Base-by-base conservation (phyloP, 2,113 vertebrate species). In the Zingel zingel region DNA sequence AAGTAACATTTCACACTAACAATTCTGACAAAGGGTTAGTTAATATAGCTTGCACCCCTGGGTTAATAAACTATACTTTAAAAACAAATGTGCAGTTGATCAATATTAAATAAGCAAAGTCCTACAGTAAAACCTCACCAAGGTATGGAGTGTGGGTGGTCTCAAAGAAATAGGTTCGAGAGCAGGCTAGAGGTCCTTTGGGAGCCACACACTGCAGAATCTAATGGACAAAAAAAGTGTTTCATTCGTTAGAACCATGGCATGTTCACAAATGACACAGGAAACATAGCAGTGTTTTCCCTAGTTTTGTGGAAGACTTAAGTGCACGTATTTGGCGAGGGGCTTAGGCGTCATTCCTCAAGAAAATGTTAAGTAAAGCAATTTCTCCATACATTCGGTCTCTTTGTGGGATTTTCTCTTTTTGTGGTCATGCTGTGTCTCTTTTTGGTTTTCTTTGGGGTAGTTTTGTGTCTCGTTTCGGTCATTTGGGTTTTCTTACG, bases 151-250 rank as follows among this genome's bases (percentile, higher is more conserved):
- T 7, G 82, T 99, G 96, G 82, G 97, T 97, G 43, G 95, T 95
- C 87, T 97, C 98, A 89, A 99, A 98, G 91, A 99, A 98, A 91
- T 97, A 99, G 8, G 98, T 99, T 82, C 98, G 96, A 57, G 97
- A 96, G 90, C 98, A 99, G 82, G 97, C 94, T 59, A 99, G 91
- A 54, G 98, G 97, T 81, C 97, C 97, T 92, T 97, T 98, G 14
- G 98, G 97, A 86, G 97, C 96, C 13, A 98, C 96, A 59, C 98
- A 99, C 90, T 98, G 98, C 66, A 98, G 96, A 50, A 98, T 94
- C 98, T 99, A 27, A 45, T 1, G 23, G 21, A 51, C 19, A 73
- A 59, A 82, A 45, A 30, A 30, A 3, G 21, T 5, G 27, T 51
- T 66, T 47, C 2, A 30, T 63, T 50, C 57, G 1, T 58, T 36